Conservation (phyloP, 2,113 vertebrate genomes). For the Mormyrus lacerda region DNA sequence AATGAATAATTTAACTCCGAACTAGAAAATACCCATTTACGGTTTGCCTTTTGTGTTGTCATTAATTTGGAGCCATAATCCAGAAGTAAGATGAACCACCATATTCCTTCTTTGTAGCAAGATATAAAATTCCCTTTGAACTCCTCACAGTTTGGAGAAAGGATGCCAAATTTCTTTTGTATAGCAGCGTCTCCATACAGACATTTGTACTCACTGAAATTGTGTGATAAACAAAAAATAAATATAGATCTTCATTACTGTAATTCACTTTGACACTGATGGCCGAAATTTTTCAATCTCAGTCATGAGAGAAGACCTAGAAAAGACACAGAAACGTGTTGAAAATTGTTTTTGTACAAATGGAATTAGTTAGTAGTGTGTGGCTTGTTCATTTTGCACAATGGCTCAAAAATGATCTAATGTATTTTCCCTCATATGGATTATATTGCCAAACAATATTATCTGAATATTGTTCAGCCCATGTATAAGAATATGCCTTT, state of each 20-base stretch:
- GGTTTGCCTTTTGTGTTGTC: not conserved
- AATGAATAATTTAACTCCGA: slow-evolving; percentile 38
- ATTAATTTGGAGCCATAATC: slow-evolving; percentile 14
- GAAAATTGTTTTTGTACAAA: not conserved
- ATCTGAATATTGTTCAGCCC: not conserved
- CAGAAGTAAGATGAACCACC: not conserved
- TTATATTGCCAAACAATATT: not conserved
- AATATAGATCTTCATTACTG: slow-evolving; percentile 32
- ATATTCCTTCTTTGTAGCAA: not conserved
- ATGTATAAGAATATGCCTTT: not conserved
- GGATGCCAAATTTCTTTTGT: not conserved
- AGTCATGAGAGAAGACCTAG: not conserved
- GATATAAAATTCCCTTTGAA: not conserved
- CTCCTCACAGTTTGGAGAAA: not conserved
- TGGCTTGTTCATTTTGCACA: not conserved
- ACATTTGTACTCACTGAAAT: slow-evolving; percentile 26
- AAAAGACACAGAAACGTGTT: not conserved
- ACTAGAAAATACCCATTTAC: slow-evolving; percentile 29
- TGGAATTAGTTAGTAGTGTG: not conserved
- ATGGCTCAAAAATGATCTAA: not conserved
- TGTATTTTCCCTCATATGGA: not conserved
- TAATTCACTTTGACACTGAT: slow-evolving; percentile 28
- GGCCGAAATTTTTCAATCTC: not conserved
- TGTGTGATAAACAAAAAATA: slow-evolving; percentile 47
- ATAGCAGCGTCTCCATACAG: not conserved